Percentiles rank a stretch among this genome's conserved stretches.
Conservation (phyloP, 1,140 invertebrate genomes). For the Pseudomyrmex cubaensis region DNA sequence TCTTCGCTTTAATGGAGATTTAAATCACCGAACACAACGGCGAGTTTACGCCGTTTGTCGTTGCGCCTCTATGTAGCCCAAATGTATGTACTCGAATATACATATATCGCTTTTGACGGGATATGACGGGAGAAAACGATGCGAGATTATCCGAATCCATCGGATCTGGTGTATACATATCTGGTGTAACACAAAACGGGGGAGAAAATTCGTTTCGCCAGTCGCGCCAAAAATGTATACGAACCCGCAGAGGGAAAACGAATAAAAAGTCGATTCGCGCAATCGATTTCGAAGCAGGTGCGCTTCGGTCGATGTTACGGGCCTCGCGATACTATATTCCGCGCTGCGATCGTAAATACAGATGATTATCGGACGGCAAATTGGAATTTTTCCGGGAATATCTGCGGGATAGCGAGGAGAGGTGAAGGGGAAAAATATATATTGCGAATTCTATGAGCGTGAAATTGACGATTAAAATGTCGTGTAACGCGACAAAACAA, state of each 20-base stretch:
- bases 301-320: slow-evolving; percentile 17
- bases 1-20: slow-evolving; percentile 46
- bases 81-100: slow-evolving; percentile 7
- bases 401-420: too few relatives aligned
- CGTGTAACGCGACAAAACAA: neutral
- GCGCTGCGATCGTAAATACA: slow-evolving; percentile 42
- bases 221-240: slow-evolving; percentile 31
- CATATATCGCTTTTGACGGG: neutral
- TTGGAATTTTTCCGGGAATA: slow-evolving; percentile 45
- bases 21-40: slow-evolving; percentile 18
- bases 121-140: neutral
- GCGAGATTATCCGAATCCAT: neutral
- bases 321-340: slow-evolving; percentile 27
- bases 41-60: slow-evolving; percentile 18
- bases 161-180: neutral
- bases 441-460: slow-evolving; percentile 6
- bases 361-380: slow-evolving; percentile 37
- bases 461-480: neutral
- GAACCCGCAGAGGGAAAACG: neutral
- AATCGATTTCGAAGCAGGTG: slow-evolving; percentile 58
- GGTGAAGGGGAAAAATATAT: neutral
- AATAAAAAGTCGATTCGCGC: slow-evolving; percentile 42
- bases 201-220: slow-evolving; percentile 24
- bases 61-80: neutral
- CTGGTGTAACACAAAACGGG: neutral